phyloP scores from a whole-genome alignment of 2,797 vertebrate species.

The Enteromius mattozi region DNA sequence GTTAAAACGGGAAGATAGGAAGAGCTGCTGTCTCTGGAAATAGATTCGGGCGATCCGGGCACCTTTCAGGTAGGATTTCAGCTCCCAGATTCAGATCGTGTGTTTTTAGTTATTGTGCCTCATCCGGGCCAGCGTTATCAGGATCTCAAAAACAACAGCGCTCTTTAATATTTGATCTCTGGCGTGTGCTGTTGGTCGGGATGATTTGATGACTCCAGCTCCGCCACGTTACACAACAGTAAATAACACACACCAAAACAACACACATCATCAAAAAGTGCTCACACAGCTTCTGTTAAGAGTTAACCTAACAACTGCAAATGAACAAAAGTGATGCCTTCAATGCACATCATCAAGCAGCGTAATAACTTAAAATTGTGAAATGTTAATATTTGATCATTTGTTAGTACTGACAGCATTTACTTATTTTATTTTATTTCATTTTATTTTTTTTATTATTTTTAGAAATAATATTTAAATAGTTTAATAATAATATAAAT shows the following conservation, averaged over 20 bases:
- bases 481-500: too few relatives aligned
- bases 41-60: constrained; percentile 25
- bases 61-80: constrained; percentile 55
- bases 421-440: too few relatives aligned
- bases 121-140: constrained; percentile 23
- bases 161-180: constrained; percentile 48
- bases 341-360: not conserved
- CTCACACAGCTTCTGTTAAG: not conserved
- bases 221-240: constrained; percentile 7
- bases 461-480: too few relatives aligned
- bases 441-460: too few relatives aligned
- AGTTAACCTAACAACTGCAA: not conserved
- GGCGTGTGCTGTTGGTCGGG: constrained; percentile 7
- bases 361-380: not conserved
- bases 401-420: too few relatives aligned
- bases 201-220: constrained; percentile 11
- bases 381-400: not conserved
- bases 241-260: not conserved
- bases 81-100: constrained; percentile 61
- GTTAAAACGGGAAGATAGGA: constrained; percentile 31
- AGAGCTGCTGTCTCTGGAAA: constrained; percentile 28
- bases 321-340: not conserved
- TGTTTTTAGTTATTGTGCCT: constrained; percentile 41
- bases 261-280: not conserved
- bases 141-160: constrained; percentile 36